Evolutionary conservation across 1,140 invertebrate species (phyloP).

Genomic region (Pomacea maculata): DNA sequence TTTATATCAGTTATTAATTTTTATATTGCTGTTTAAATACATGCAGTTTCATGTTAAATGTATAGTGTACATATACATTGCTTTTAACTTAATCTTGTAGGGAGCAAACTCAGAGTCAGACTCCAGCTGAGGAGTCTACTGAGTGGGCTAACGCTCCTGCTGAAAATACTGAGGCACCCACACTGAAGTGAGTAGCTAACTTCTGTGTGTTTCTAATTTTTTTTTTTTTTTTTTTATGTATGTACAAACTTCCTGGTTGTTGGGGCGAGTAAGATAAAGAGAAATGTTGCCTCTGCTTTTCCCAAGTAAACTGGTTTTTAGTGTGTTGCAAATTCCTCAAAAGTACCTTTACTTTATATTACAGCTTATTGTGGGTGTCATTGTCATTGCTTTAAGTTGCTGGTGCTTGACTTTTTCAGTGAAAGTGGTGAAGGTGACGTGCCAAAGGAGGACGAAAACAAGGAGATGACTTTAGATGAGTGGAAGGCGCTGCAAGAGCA

Average conservation of each 20-base stretch:
- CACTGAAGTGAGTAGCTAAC: constrained; percentile 51
- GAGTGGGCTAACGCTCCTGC: constrained; percentile 47
- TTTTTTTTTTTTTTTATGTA: too few species aligned
- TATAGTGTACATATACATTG: background rate
- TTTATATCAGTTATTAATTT: too few species aligned
- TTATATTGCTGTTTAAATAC: too few species aligned
- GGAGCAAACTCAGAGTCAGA: constrained; percentile 14
- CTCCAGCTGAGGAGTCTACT: constrained; percentile 37
- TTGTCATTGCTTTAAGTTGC: background rate
- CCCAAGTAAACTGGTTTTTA: too few species aligned
- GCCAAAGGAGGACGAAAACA: constrained; percentile 38
- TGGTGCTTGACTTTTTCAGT: constrained; percentile 29
- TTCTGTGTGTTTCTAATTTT: too few species aligned
- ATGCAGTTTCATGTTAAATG: too few species aligned
- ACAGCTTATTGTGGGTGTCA: background rate
- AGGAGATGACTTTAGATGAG: constrained; percentile 60
- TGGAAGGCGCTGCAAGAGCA: constrained; percentile 55
- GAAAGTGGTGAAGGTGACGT: constrained; percentile 45
- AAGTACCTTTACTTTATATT: background rate
- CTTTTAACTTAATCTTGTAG: constrained; percentile 5
- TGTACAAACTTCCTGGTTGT: too few species aligned
- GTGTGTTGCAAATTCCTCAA: background rate
- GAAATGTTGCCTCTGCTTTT: too few species aligned
- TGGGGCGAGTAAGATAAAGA: too few species aligned
- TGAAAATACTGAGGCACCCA: constrained; percentile 55